Conservation (phyloP, 1,140 invertebrate species). For the Lepidurus apus region DNA sequence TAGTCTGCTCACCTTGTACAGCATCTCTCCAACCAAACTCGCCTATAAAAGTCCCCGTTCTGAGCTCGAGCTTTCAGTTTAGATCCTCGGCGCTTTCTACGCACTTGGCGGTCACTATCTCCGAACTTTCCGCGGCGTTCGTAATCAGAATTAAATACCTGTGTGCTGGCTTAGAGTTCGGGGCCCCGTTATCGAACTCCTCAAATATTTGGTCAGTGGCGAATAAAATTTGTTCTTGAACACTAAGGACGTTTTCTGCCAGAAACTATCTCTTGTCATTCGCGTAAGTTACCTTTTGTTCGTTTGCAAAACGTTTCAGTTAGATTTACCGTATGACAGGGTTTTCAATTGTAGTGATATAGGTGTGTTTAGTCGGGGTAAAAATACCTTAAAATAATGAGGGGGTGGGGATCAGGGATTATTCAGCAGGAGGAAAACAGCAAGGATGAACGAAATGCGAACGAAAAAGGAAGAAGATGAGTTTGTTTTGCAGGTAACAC, state of each 20-base stretch:
- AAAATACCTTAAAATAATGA: not conserved
- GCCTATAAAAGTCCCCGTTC: slow-evolving; percentile 12
- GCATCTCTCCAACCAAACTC: slow-evolving; percentile 13
- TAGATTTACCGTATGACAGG: not conserved
- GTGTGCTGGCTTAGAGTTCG: not conserved
- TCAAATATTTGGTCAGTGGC: not conserved
- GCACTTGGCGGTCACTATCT: not conserved
- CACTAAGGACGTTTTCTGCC: not conserved
- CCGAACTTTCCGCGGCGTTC: not conserved
- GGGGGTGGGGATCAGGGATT: not conserved
- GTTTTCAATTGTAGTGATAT: not conserved
- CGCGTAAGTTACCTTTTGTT: not conserved
- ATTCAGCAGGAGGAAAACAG: not conserved
- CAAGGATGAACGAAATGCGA: not conserved
- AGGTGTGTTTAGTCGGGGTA: not conserved
- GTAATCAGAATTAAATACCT: not conserved
- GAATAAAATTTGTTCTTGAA: not conserved
- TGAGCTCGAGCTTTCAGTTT: slow-evolving; percentile 19
- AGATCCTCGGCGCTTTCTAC: slow-evolving; percentile 13
- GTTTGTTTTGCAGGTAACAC: not conserved
- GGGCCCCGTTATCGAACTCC: not conserved
- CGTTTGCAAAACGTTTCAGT: not conserved
- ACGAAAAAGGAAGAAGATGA: not conserved
- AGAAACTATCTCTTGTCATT: not conserved
- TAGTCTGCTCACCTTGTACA: slow-evolving; percentile 14